phyloP scores from a whole-genome alignment of 1,140 invertebrate genomes.

The Danaus plexippus region DNA sequence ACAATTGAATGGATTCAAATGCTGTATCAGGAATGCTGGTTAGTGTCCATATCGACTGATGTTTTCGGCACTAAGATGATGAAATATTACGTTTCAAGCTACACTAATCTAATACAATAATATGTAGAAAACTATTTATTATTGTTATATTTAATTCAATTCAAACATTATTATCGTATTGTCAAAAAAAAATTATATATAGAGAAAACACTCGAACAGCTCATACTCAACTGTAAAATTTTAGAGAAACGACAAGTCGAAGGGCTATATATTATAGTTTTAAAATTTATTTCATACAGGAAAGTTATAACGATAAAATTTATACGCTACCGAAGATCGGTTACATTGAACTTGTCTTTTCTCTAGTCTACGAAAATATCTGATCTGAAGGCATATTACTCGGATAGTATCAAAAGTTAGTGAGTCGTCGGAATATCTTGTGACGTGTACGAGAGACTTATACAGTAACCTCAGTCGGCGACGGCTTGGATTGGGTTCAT shows the following conservation, averaged over 20 bases:
- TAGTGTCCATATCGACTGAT: slow-evolving; percentile 2
- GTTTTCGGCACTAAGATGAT: slow-evolving; percentile 10
- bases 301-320: too few relatives aligned
- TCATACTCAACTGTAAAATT: background rate
- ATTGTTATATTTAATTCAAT: slow-evolving; percentile 1
- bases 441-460: background rate
- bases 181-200: background rate
- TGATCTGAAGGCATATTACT: slow-evolving; percentile 6
- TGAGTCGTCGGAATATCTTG: slow-evolving; percentile 5
- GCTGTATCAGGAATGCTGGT: slow-evolving; percentile 6
- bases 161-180: slow-evolving; percentile 10
- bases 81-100: too few relatives aligned
- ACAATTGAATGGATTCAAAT: slow-evolving; percentile 4
- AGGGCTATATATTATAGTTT: too few relatives aligned
- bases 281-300: too few relatives aligned
- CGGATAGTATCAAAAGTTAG: slow-evolving; percentile 12
- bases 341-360: too few relatives aligned
- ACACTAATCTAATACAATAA: too few relatives aligned
- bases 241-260: too few relatives aligned
- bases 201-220: background rate
- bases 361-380: slow-evolving; percentile 5
- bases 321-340: too few relatives aligned
- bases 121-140: slow-evolving; percentile 4
- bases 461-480: too few relatives aligned
- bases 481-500: too few relatives aligned